A percentile compares a stretch with the other conserved stretches of the same genome.
phyloP scores from a whole-genome alignment of 2,888 invertebrate species.

The Leptinotarsa tumamoca region DNA sequence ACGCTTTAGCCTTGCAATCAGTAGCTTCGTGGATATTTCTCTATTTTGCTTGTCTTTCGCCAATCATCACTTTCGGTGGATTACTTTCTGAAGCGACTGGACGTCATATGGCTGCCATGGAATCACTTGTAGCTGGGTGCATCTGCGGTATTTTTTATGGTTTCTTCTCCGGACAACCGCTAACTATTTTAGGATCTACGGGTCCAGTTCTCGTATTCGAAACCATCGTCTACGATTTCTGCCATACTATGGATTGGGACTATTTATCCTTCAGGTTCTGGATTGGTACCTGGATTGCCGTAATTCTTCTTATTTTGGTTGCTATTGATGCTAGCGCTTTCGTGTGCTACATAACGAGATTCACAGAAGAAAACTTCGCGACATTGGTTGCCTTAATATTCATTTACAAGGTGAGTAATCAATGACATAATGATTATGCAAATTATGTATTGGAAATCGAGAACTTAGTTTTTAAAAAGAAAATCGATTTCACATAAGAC shows the following conservation, averaged over 20 bases:
- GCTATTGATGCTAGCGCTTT: constrained; percentile 96
- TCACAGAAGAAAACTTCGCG: constrained; percentile 98
- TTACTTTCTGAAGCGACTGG: constrained; percentile 94
- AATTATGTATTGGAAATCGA: too few relatives aligned
- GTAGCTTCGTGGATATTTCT: constrained; percentile 97
- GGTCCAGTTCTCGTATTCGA: constrained; percentile 98
- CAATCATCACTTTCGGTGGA: constrained; percentile 98
- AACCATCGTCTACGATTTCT: constrained; percentile 95
- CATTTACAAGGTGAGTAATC: constrained; percentile 85
- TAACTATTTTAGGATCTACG: constrained; percentile 95
- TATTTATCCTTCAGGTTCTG: constrained; percentile 96
- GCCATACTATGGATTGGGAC: constrained; percentile 83
- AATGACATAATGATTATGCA: too few relatives aligned
- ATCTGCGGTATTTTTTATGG: constrained; percentile 94
- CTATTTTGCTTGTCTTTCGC: constrained; percentile 96
- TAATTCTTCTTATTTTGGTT: constrained; percentile 87
- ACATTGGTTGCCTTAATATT: constrained; percentile 98
- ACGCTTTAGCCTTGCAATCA: constrained; percentile 92
- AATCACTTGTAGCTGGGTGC: constrained; percentile 90
- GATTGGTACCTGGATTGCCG: constrained; percentile 94
- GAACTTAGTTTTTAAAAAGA: too few relatives aligned
- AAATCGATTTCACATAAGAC: too few relatives aligned
- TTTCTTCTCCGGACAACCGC: constrained; percentile 94
- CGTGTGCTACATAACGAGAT: constrained; percentile 97
- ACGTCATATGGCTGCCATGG: constrained; percentile 90